These are phyloP conservation scores for Epinephelus fuscoguttatus DNA, from an alignment of 2,113 vertebrate species.

Conservation along the genomic window DNA sequence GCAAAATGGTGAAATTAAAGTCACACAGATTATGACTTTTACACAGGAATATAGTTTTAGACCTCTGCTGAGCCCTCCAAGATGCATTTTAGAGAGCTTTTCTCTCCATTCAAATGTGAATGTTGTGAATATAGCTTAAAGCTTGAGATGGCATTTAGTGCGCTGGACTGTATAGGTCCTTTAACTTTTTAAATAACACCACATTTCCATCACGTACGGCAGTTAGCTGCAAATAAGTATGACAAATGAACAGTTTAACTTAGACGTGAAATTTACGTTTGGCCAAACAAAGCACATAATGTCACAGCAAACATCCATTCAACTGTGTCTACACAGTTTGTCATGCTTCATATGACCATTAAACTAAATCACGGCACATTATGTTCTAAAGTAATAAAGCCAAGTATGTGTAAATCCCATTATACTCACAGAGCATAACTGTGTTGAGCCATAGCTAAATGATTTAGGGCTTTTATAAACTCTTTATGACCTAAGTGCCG, in stretches of 20 bases:
- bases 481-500: background rate
- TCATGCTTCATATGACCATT: background rate
- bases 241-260: background rate
- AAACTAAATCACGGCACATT: slow-evolving; percentile 5
- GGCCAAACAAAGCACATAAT: background rate
- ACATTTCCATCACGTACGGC: background rate
- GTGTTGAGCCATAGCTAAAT: background rate
- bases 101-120: too few relatives aligned
- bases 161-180: background rate
- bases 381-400: slow-evolving; percentile 1
- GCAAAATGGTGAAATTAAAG: background rate
- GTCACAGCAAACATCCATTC: background rate
- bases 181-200: background rate
- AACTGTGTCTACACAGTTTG: background rate
- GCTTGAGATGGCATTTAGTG: background rate
- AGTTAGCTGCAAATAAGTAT: background rate
- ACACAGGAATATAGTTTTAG: background rate
- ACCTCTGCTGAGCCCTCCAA: too few relatives aligned
- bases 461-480: background rate
- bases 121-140: background rate
- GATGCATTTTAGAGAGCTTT: background rate
- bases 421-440: background rate
- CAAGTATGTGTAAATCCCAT: slow-evolving; percentile 8
- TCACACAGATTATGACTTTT: background rate
- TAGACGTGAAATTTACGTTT: background rate